Base-by-base conservation (phyloP, 2,888 invertebrate genomes). In the Adela reaumurella region DNA sequence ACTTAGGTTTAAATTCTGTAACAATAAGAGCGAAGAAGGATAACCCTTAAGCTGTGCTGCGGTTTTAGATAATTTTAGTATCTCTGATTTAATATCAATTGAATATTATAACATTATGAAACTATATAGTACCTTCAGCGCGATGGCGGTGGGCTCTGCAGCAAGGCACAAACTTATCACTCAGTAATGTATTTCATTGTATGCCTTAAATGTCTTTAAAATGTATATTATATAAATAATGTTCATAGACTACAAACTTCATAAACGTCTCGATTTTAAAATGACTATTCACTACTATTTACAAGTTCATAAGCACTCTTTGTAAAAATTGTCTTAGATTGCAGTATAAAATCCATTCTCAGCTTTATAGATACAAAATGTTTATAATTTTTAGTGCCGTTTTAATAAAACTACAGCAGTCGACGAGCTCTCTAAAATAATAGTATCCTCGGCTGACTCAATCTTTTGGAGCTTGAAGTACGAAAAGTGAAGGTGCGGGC, bases 381-480 rank as follows among this genome's bases (percentile, higher is more conserved):
- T 35, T 35, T 35, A 8, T 35, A n/a, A 35, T 14, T 14, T 35
- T 35, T 14, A 14, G 14, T 11, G 8, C 35, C 6, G n/a, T 35
- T 35, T 35, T 35, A 35, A 8, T 11, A 14, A 14, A 8, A 8
- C 14, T 35, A 14, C 3, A 35, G 8, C 24, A 8, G 24, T 24
- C 8, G 24, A 24, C 24, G 24, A 24, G 8, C 24, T 24, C 24
- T 24, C 24, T 8, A 24, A 24, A 8, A 8, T 24, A 4, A 24
- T 8, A 3, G 35, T 35, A 35, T 14, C 8, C 35, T 35, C 54
- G 56, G 59, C 62, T 54, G 58, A 55, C 55, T 74, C 64, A 73
- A 59, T 77, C 72, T 54, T 74, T 73, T 53, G 35, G 35, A 35
- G 35, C 35, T 35, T 35, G 35, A 14, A 35, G 35, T 3, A 14